Conservation (phyloP, 2,113 vertebrate species). For the Microcebus lehilahytsara region DNA sequence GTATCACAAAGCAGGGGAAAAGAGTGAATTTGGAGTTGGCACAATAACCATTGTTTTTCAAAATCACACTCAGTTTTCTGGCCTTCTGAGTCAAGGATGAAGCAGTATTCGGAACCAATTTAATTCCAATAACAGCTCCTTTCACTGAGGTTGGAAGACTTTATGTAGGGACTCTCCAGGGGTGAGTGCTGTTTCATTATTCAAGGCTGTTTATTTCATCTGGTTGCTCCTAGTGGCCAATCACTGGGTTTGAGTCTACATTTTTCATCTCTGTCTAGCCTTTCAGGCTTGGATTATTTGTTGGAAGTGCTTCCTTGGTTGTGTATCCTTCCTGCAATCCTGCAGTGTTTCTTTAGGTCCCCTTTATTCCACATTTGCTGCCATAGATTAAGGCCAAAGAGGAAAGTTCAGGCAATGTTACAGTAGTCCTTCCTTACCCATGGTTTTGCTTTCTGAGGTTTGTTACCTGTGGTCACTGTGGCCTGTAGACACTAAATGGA, state of each 20-base stretch:
- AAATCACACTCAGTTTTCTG: neutral
- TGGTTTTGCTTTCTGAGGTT: neutral
- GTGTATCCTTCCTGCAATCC: neutral
- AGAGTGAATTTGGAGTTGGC: neutral
- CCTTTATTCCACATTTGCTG: neutral
- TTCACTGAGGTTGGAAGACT: neutral
- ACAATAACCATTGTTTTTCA: neutral
- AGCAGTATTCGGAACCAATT: neutral
- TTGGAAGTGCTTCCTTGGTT: neutral
- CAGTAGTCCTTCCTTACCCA: neutral
- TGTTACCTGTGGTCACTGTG: neutral
- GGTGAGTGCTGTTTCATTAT: neutral
- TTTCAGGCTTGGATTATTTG: neutral
- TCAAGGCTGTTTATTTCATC: neutral
- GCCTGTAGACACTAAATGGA: neutral
- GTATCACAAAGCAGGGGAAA: neutral
- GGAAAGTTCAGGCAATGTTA: neutral
- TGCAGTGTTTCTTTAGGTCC: neutral
- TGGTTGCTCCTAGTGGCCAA: neutral
- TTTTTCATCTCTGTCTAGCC: neutral
- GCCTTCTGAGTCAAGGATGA: neutral
- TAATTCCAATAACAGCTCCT: neutral
- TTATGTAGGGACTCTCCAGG: neutral
- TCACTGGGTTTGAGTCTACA: neutral
- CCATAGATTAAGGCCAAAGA: neutral